phyloP scores from a whole-genome alignment of 1,140 invertebrate species.

The Bombus pascuorum region DNA sequence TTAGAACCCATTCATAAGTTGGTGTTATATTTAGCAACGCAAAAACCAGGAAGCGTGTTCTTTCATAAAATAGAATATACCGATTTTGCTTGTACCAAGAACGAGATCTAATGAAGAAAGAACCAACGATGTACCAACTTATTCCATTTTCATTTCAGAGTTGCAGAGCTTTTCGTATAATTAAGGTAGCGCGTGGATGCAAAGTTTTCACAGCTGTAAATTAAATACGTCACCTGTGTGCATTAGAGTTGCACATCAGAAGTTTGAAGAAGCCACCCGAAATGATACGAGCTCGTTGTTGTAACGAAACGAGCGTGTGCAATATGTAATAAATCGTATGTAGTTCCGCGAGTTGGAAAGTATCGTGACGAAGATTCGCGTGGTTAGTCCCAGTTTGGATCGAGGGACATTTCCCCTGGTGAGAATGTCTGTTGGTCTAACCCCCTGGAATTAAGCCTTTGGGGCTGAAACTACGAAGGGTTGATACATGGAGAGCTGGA shows the following conservation, averaged over 20 bases:
- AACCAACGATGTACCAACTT: background rate
- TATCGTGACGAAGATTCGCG: background rate
- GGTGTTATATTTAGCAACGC: background rate
- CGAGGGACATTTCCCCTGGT: background rate
- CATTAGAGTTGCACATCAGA: background rate
- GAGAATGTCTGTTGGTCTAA: background rate
- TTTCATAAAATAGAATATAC: conserved; percentile 11
- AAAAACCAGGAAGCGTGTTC: background rate
- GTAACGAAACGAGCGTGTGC: background rate
- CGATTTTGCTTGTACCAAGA: background rate
- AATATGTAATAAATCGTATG: background rate
- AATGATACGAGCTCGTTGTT: background rate
- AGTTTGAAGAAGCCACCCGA: background rate
- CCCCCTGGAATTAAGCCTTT: conserved; percentile 25
- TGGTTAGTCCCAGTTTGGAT: background rate
- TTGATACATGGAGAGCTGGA: background rate
- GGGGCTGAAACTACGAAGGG: conserved; percentile 13
- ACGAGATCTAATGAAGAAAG: background rate
- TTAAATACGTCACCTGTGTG: background rate
- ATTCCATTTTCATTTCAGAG: conserved; percentile 4
- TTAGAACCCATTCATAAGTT: background rate
- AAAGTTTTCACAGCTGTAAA: background rate
- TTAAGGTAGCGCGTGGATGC: background rate
- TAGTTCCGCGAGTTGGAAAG: conserved; percentile 12
- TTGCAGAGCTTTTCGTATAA: background rate